Percentiles rank a stretch among this genome's conserved stretches.
Conservation (phyloP, 2,888 invertebrate species). For the Morpho deidamia region DNA sequence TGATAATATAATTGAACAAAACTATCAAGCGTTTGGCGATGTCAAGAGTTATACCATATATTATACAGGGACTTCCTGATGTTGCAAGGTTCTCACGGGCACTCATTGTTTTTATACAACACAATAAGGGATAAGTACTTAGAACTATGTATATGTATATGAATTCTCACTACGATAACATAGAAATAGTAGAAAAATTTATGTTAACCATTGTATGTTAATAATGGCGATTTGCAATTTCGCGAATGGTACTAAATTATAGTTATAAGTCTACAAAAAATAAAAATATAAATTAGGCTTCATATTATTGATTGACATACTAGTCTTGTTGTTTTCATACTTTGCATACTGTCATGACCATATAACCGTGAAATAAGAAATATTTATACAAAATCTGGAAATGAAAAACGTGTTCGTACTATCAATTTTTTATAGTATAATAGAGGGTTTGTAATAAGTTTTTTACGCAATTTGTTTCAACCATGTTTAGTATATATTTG, state of each 20-base stretch:
- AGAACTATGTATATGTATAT: background rate
- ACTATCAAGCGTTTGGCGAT: too few species aligned
- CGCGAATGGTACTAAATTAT: background rate
- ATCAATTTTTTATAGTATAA: too few species aligned
- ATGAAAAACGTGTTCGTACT: background rate
- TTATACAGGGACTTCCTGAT: background rate
- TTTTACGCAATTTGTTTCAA: too few species aligned
- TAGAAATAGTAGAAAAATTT: slow-evolving; percentile 7
- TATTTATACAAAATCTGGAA: too few species aligned
- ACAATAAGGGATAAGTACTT: slow-evolving; percentile 7
- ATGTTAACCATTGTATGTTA: slow-evolving; percentile 13
- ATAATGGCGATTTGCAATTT: slow-evolving; percentile 1
- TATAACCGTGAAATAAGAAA: too few species aligned
- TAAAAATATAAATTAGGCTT: too few species aligned
- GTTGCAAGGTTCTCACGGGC: slow-evolving; percentile 3
- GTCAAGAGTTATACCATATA: too few species aligned
- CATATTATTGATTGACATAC: too few species aligned
- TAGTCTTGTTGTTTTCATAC: too few species aligned
- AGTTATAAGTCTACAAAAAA: background rate
- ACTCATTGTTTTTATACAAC: slow-evolving; percentile 6
- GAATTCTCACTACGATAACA: slow-evolving; percentile 12
- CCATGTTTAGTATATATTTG: too few species aligned
- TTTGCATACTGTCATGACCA: too few species aligned
- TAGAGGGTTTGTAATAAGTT: background rate
- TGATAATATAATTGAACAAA: too few species aligned